Percentiles rank a stretch among this genome's conserved stretches.
phyloP scores from a whole-genome alignment of 64 coral and sea anemone genomes.

The Catalaphyllia jardinei region DNA sequence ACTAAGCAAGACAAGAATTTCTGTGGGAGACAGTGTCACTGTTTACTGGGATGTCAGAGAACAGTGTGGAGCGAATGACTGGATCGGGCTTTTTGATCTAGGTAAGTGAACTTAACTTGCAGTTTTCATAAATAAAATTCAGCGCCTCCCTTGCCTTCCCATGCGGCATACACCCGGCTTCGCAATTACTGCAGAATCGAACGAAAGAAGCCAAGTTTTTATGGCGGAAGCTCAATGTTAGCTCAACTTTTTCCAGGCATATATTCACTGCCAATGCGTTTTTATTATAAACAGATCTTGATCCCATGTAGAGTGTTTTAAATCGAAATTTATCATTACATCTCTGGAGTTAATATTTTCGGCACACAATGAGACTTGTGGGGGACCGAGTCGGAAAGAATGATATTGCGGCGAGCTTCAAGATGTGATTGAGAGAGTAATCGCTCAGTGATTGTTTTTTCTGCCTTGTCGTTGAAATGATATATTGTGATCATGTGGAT shows the following conservation, averaged over 20 bases:
- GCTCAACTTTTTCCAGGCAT: background rate
- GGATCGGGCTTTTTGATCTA: constrained; percentile 97
- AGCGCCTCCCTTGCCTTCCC: background rate
- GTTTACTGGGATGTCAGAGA: constrained; percentile 95
- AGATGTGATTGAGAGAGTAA: background rate
- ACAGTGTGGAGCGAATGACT: constrained; percentile 83
- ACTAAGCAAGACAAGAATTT: constrained; percentile 88
- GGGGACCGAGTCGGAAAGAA: background rate
- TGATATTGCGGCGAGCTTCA: background rate
- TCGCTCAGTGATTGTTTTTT: background rate
- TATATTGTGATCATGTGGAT: background rate
- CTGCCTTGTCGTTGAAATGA: background rate
- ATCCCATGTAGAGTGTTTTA: background rate
- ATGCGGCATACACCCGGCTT: background rate
- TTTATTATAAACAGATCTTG: background rate
- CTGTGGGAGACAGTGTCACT: constrained; percentile 97
- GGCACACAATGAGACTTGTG: background rate
- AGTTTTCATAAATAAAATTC: background rate
- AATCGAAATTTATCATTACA: background rate
- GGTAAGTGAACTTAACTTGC: constrained; percentile 52
- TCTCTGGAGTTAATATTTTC: background rate
- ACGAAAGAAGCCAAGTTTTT: constrained; percentile 2
- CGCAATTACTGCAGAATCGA: background rate
- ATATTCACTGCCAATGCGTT: background rate
- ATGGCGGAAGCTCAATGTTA: background rate